Percentiles rank a stretch among this genome's conserved stretches.
Conservation (phyloP, 2,113 vertebrate species). For the Clarias macrocephalus region DNA sequence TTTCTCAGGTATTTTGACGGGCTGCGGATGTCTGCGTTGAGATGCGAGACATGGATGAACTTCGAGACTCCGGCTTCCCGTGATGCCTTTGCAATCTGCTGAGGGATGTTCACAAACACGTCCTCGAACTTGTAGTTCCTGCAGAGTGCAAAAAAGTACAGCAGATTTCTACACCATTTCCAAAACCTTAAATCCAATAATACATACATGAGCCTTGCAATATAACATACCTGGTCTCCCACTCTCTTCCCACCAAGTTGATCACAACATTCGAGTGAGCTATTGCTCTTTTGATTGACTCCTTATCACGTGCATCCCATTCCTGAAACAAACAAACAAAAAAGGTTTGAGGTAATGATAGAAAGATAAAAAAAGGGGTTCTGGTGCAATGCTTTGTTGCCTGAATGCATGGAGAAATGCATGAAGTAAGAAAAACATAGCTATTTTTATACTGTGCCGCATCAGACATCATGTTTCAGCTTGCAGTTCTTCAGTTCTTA, state of each 20-base stretch:
- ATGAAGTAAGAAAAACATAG: background rate
- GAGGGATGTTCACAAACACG: conserved; percentile 83
- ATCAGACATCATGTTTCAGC: background rate
- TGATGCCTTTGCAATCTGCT: conserved; percentile 77
- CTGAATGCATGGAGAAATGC: background rate
- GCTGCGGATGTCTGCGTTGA: conserved; percentile 91
- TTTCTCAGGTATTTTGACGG: conserved; percentile 88
- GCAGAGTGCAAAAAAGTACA: conserved; percentile 37
- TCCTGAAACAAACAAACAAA: conserved; percentile 72
- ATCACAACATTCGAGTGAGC: conserved; percentile 91
- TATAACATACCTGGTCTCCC: conserved; percentile 85
- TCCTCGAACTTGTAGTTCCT: conserved; percentile 91
- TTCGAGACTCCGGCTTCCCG: conserved; percentile 85
- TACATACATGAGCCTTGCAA: background rate
- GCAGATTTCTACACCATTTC: background rate
- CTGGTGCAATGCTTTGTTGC: background rate
- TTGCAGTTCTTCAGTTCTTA: background rate
- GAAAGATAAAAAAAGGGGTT: background rate
- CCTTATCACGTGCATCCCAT: conserved; percentile 84
- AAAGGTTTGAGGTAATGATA: background rate
- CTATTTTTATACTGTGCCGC: background rate
- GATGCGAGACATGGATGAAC: conserved; percentile 89
- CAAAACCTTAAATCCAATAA: background rate
- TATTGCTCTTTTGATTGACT: conserved; percentile 83
- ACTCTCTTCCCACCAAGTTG: conserved; percentile 91